These are phyloP conservation scores for Chloroceryle inda DNA, from an alignment of 2,797 vertebrate genomes.

Conservation along the genomic window DNA sequence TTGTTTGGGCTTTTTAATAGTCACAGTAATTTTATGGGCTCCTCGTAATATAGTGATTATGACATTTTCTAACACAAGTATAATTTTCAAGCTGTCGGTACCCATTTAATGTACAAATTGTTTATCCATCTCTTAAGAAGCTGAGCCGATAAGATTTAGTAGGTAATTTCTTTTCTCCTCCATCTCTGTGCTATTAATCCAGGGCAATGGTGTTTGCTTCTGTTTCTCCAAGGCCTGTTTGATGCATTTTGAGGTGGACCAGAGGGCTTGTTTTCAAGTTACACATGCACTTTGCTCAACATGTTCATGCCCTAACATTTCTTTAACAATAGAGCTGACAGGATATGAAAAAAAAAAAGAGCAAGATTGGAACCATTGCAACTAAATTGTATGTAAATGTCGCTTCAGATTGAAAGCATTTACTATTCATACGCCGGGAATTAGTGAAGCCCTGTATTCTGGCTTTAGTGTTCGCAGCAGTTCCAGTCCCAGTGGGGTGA, in stretches of 20 bases:
- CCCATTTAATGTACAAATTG: not conserved
- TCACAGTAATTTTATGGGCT: not conserved
- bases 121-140: conserved; percentile 7
- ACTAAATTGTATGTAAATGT: not conserved
- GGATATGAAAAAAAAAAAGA: not conserved
- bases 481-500: not conserved
- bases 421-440: not conserved
- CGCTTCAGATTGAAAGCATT: not conserved
- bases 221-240: not conserved
- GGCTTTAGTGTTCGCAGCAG: not conserved
- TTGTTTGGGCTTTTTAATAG: not conserved
- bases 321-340: not conserved
- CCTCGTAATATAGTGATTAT: not conserved
- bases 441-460: not conserved
- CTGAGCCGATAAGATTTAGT: not conserved
- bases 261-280: not conserved
- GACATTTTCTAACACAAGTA: not conserved
- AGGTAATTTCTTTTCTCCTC: not conserved
- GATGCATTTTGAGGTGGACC: not conserved
- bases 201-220: not conserved
- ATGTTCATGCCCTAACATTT: not conserved
- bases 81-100: conserved; percentile 19
- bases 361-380: not conserved
- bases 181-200: not conserved
- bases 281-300: not conserved